These are phyloP conservation scores for Micromys minutus DNA, from an alignment of 2,113 vertebrate genomes.

Conservation along the genomic window DNA sequence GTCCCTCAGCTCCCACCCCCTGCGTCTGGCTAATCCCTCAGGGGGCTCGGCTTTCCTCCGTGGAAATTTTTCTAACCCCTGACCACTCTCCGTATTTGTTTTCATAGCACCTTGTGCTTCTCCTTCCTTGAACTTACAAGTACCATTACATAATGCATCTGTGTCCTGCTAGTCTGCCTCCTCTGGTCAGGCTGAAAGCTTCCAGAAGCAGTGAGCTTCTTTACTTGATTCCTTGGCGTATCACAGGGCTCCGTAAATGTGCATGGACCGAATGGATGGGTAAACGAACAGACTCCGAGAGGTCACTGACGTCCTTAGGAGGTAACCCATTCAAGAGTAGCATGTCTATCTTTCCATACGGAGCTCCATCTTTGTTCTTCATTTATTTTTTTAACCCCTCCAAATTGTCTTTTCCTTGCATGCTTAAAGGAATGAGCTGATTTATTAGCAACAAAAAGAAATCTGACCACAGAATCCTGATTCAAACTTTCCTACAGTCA, in stretches of 20 bases:
- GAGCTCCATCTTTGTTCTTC: neutral
- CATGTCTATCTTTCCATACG: neutral
- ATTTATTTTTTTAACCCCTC: neutral
- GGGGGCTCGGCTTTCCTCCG: constrained; percentile 59
- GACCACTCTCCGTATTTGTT: constrained; percentile 47
- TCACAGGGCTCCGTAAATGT: neutral
- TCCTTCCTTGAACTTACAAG: neutral
- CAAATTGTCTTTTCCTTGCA: neutral
- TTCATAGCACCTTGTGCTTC: constrained; percentile 37
- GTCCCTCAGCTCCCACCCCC: neutral
- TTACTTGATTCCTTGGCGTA: neutral
- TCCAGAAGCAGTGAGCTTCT: neutral
- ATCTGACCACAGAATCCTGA: neutral
- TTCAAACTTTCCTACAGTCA: neutral
- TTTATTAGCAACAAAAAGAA: neutral
- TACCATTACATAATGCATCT: constrained; percentile 42
- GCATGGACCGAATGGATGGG: neutral
- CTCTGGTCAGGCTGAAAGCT: neutral
- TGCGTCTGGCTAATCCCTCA: constrained; percentile 44
- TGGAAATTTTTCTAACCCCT: constrained; percentile 67
- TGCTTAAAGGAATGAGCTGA: neutral
- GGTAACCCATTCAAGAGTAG: neutral
- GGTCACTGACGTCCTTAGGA: neutral
- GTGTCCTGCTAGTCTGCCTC: neutral
- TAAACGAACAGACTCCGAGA: neutral